phyloP scores from a whole-genome alignment of 2,888 invertebrate genomes.

The Deroplatys truncata region DNA sequence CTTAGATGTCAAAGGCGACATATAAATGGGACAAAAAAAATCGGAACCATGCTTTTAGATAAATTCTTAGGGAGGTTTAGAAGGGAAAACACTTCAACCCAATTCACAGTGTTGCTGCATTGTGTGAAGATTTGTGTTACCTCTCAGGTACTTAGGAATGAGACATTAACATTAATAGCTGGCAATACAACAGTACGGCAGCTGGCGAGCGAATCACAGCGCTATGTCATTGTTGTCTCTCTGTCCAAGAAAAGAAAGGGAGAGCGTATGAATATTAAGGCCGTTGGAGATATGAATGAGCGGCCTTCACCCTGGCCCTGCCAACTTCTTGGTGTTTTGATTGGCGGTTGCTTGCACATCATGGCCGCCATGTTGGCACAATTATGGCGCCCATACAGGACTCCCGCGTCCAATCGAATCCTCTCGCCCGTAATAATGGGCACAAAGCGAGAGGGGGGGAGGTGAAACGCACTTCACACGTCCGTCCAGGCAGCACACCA shows the following conservation, averaged over 20 bases:
- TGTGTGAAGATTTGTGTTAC: no score
- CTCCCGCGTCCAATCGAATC: constrained; percentile 18
- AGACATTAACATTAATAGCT: neutral
- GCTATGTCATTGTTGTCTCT: neutral
- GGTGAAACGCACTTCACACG: constrained; percentile 6
- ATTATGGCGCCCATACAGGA: constrained; percentile 21
- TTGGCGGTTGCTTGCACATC: constrained; percentile 5
- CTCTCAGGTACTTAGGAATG: no score
- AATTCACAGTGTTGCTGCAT: no score
- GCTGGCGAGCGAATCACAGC: neutral
- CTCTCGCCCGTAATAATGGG: constrained; percentile 17
- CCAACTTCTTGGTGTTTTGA: constrained; percentile 22
- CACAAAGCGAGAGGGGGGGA: constrained; percentile 18
- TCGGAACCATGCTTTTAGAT: no score
- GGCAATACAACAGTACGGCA: neutral
- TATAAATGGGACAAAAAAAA: no score
- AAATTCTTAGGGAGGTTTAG: no score
- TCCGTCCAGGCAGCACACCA: neutral
- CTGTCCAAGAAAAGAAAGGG: neutral
- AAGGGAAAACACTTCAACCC: no score
- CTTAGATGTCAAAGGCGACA: no score
- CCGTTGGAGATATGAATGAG: neutral
- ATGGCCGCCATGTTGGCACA: constrained; percentile 21
- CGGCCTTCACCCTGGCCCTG: neutral
- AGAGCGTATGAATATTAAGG: neutral